Base-by-base conservation (phyloP, 2,113 vertebrate species). In the Eurypyga helias region DNA sequence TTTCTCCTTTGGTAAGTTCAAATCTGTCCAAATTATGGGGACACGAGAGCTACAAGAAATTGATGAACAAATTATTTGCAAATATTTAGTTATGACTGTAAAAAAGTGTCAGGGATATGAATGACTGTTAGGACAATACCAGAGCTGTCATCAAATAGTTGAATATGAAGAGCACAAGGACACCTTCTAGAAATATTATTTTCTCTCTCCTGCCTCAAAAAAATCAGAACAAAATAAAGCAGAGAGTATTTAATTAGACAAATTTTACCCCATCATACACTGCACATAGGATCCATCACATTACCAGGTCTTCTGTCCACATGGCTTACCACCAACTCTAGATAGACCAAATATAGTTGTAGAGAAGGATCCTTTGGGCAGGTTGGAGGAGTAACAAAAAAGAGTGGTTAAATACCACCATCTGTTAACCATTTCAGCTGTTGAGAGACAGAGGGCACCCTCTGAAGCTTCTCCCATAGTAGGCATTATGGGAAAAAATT, bases 1-100 rank as follows among this genome's bases (percentile, higher is more conserved):
- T 82, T 71, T 95, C 75, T 88, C 51, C 60, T 89, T 87, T 72
- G 57, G 51, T 7, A 75, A 96, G 95, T 89, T 77, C 83, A 96
- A 95, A 94, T 92, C 73, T 60, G 77, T 83, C 66, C 23, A 83
- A 52, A 95, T 93, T 89, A 38, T 9, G 48, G 29, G 38, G 88
- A 79, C 8, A 41, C 6, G 9, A 73, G 31, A 24, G 15, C 58
- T 95, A 85, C 71, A 84, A 95, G 49, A 96, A 87, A 71, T 25
- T 89, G 55, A 91, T 64, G 55, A 81, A 89, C 13, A 95, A 94
- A 81, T 65, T 0, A 79, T 83, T 60, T 26, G 7, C 25, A 72
- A 13, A 23, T 60, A 8, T 38, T 19, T 20, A 9, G 79, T 51
- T 61, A 41, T 17, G n/a, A 78, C 6, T 76, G n/a, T 49, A 90